A percentile compares a stretch with the other conserved stretches of the same genome.
phyloP scores from a whole-genome alignment of 2,888 invertebrate genomes.

The Beris morrisii region DNA sequence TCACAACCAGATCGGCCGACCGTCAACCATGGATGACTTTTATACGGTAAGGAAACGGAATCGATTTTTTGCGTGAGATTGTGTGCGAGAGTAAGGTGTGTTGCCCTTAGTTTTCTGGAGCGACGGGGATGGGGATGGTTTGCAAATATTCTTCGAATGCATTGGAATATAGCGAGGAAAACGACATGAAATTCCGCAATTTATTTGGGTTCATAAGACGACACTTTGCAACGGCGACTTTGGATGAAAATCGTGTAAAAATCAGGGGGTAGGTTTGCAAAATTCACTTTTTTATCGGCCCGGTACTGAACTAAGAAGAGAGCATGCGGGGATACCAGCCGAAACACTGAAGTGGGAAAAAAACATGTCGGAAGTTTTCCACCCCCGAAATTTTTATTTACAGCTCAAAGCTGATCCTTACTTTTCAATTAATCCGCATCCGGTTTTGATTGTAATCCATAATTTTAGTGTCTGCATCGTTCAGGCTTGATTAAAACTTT shows the following conservation, averaged over 20 bases:
- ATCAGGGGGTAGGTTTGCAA: background rate
- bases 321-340: constrained; percentile 3
- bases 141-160: constrained; percentile 15
- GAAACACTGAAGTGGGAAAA: constrained; percentile 18
- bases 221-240: background rate
- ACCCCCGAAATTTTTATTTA: background rate
- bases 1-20: constrained; percentile 12
- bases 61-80: constrained; percentile 46
- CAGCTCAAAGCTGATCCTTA: background rate
- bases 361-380: constrained; percentile 34
- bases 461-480: background rate
- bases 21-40: constrained; percentile 21
- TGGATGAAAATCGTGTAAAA: too few species aligned
- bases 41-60: constrained; percentile 42
- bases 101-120: constrained; percentile 47
- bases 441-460: constrained; percentile 18
- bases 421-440: constrained; percentile 8
- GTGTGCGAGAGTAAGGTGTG: constrained; percentile 55
- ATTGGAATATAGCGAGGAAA: constrained; percentile 28
- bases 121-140: background rate
- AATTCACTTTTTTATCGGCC: too few species aligned
- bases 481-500: too few species aligned
- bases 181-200: background rate
- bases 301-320: background rate
- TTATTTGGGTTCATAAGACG: background rate